Conservation (phyloP, 2,113 vertebrate genomes). For the Sapayoa aenigma region DNA sequence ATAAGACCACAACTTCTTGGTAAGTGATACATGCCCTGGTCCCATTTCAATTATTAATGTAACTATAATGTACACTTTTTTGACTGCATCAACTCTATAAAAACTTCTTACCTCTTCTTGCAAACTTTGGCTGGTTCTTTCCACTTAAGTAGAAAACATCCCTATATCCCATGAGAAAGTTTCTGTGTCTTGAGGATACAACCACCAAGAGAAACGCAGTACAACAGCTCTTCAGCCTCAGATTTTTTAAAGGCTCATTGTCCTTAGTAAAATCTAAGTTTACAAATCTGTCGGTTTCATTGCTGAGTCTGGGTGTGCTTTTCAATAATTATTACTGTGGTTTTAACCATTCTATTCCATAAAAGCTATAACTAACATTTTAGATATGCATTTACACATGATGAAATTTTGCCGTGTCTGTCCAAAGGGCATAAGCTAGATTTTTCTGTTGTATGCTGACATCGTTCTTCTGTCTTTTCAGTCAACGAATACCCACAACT, state of each 20-base stretch:
- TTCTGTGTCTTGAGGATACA: not conserved
- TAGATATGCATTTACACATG: not conserved
- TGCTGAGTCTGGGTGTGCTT: not conserved
- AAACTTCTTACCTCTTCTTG: not conserved
- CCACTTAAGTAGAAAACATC: not conserved
- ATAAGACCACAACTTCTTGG: fast-evolving
- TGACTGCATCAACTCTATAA: not conserved
- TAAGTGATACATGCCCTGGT: not conserved
- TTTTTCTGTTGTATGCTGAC: not conserved
- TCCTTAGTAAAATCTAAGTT: not conserved
- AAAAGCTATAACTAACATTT: not conserved
- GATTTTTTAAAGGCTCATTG: not conserved
- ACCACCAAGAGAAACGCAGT: not conserved
- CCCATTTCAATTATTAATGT: not conserved
- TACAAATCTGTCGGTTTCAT: not conserved
- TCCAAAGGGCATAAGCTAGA: not conserved
- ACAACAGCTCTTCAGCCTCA: not conserved
- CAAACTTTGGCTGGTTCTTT: not conserved
- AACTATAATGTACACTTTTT: not conserved
- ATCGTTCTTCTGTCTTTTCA: not conserved
- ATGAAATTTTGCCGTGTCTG: not conserved
- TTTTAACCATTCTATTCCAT: not conserved
- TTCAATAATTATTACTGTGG: not conserved
- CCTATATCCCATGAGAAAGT: not conserved
- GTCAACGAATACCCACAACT: not conserved